Percentiles rank a stretch among this genome's conserved stretches.
Conservation (phyloP, 1,140 invertebrate genomes). For the Probaryconus sp. region DNA sequence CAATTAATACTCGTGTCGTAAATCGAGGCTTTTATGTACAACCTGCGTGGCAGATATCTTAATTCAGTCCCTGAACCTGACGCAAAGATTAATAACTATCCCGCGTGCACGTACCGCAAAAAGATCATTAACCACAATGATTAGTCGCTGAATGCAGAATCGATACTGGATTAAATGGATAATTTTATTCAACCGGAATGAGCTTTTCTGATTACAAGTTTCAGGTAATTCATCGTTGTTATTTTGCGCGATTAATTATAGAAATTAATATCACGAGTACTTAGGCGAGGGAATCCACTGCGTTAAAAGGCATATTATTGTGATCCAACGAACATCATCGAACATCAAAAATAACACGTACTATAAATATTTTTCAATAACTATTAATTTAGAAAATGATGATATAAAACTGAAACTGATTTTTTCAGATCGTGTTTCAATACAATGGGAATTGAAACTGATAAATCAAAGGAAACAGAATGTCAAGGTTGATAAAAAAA, state of each 20-base stretch:
- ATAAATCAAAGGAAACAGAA: too few species aligned
- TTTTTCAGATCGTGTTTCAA: too few species aligned
- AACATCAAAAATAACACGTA: too few species aligned
- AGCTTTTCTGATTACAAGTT: slow-evolving; percentile 20
- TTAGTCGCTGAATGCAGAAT: slow-evolving; percentile 30
- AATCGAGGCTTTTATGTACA: slow-evolving; percentile 40
- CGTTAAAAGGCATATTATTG: too few species aligned
- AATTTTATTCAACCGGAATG: slow-evolving; percentile 34
- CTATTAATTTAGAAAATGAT: too few species aligned
- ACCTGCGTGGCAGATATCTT: slow-evolving; percentile 33
- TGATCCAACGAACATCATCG: not conserved
- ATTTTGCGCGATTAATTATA: slow-evolving; percentile 4
- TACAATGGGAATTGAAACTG: too few species aligned
- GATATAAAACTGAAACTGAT: too few species aligned
- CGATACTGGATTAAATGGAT: slow-evolving; percentile 25
- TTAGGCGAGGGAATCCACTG: too few species aligned
- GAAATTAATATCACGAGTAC: slow-evolving; percentile 36
- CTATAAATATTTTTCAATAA: too few species aligned
- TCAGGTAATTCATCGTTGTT: slow-evolving; percentile 12
- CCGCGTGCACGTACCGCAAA: slow-evolving; percentile 17
- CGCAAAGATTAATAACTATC: slow-evolving; percentile 40
- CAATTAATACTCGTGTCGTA: slow-evolving; percentile 40
- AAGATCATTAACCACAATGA: slow-evolving; percentile 45
- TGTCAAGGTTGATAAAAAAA: too few species aligned
- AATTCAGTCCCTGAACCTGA: slow-evolving; percentile 34